phyloP scores from a whole-genome alignment of 2,888 invertebrate genomes.

The Scaeva pyrastri region DNA sequence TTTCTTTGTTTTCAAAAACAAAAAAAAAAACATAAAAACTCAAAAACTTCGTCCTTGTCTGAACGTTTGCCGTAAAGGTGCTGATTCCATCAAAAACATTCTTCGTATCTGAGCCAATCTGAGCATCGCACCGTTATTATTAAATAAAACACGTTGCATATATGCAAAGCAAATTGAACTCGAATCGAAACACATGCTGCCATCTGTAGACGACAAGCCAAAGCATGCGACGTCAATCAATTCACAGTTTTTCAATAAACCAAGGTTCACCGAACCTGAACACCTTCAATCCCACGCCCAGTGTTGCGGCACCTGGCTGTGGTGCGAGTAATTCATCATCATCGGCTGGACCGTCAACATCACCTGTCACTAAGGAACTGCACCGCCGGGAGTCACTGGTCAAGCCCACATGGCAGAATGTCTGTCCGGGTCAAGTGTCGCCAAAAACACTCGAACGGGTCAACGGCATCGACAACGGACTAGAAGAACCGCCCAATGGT shows the following conservation, averaged over 20 bases:
- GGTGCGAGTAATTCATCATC: conserved; percentile 33
- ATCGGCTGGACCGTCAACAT: conserved; percentile 36
- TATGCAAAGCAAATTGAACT: conserved; percentile 15
- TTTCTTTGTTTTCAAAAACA: not conserved
- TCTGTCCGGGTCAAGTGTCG: conserved; percentile 83
- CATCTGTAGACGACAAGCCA: conserved; percentile 39
- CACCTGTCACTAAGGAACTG: conserved; percentile 69
- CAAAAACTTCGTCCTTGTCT: not conserved
- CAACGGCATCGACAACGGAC: conserved; percentile 80
- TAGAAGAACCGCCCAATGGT: conserved; percentile 79
- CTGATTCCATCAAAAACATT: not conserved
- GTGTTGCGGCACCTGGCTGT: conserved; percentile 5
- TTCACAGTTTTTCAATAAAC: conserved; percentile 76
- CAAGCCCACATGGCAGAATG: conserved; percentile 84
- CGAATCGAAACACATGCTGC: conserved; percentile 63
- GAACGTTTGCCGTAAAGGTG: not conserved
- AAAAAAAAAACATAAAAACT: not conserved
- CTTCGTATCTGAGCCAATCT: not conserved
- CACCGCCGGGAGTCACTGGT: conserved; percentile 83
- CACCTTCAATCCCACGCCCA: conserved; percentile 1
- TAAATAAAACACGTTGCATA: not conserved
- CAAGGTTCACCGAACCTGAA: conserved; percentile 69
- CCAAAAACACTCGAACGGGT: conserved; percentile 82
- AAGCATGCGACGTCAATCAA: conserved; percentile 76
- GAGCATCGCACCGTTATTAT: not conserved